These are phyloP conservation scores for Cryptosula pallasiana DNA, from an alignment of 2,888 invertebrate genomes.

Conservation along the genomic window DNA sequence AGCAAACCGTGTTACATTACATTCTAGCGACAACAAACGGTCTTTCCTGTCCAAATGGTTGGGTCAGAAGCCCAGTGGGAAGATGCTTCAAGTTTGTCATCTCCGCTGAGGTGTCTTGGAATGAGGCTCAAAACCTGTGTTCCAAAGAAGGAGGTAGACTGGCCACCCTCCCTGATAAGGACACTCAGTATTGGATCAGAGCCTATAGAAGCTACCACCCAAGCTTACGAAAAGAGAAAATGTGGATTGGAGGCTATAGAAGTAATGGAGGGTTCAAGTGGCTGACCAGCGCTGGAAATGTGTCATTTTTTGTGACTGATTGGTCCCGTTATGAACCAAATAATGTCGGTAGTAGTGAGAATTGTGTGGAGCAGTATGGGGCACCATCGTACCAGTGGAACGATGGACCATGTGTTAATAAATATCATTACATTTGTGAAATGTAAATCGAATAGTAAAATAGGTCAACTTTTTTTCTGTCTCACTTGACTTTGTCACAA, in stretches of 20 bases:
- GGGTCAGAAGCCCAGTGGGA: background rate
- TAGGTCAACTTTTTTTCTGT: too few species aligned
- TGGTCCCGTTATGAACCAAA: background rate
- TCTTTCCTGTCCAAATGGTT: background rate
- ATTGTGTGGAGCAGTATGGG: background rate
- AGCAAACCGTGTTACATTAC: too few species aligned
- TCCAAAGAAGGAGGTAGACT: background rate
- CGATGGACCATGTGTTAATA: background rate
- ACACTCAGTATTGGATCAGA: background rate
- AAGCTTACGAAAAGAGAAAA: background rate
- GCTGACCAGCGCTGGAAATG: background rate
- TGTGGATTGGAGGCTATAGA: constrained; percentile 8
- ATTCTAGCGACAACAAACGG: background rate
- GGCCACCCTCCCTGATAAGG: background rate
- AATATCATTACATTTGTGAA: background rate
- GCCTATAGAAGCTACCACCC: background rate
- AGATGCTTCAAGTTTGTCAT: background rate
- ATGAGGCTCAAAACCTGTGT: background rate
- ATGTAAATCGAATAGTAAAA: background rate
- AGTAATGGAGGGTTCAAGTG: background rate
- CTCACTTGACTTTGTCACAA: too few species aligned
- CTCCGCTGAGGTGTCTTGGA: background rate
- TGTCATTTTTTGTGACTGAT: background rate
- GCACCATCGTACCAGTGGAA: background rate
- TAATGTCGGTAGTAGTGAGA: background rate